These are phyloP conservation scores for Tetrax tetrax DNA, from an alignment of 2,113 vertebrate species.

Conservation along the genomic window DNA sequence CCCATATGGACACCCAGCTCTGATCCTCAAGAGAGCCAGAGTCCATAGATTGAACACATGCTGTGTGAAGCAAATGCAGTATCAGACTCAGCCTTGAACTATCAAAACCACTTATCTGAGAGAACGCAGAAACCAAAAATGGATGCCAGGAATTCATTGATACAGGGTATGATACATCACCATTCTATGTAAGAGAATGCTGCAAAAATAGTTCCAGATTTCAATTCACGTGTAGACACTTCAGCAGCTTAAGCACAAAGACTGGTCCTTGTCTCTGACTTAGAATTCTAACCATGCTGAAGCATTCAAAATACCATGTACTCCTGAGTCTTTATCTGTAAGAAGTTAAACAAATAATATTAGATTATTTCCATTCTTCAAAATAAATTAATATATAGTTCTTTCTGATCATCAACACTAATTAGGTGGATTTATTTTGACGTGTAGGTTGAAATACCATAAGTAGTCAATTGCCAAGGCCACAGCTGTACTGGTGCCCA, in stretches of 20 bases:
- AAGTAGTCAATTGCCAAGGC: neutral
- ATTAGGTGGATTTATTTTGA: neutral
- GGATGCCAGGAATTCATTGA: neutral
- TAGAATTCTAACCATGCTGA: neutral
- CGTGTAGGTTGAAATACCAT: neutral
- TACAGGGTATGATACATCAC: neutral
- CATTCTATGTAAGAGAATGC: neutral
- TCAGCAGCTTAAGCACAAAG: neutral
- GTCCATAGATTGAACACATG: neutral
- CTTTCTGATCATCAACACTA: neutral
- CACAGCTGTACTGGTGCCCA: neutral
- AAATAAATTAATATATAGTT: neutral
- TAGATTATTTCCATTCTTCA: neutral
- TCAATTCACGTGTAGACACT: neutral
- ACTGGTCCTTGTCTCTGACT: neutral
- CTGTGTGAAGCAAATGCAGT: neutral
- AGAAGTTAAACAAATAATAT: neutral
- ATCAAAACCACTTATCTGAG: neutral
- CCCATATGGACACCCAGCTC: neutral
- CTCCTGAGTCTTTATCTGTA: neutral
- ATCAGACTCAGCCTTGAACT: neutral
- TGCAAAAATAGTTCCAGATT: neutral
- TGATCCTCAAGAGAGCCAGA: neutral
- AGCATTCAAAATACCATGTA: neutral
- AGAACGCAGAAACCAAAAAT: neutral